Evolutionary conservation across 2,113 vertebrate genomes (phyloP).

Genomic region (Pterocles orientalis): DNA sequence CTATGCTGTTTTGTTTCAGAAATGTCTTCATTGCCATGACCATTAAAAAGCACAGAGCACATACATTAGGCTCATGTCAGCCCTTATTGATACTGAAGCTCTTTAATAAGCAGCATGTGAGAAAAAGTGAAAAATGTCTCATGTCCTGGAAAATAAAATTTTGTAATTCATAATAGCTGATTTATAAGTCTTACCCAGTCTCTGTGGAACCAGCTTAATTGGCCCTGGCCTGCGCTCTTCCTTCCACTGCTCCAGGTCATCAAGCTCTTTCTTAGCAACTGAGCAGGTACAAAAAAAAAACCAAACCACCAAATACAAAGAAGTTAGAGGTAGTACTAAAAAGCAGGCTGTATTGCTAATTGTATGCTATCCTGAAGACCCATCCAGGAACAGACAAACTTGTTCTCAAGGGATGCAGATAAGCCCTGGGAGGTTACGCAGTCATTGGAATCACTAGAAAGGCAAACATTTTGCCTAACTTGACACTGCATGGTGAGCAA

Average conservation of each 20-base stretch:
- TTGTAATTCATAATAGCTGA: neutral
- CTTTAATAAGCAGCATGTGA: neutral
- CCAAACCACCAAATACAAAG: neutral
- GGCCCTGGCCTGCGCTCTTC: slow-evolving; percentile 66
- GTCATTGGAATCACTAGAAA: neutral
- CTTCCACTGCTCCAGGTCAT: slow-evolving; percentile 72
- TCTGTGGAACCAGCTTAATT: slow-evolving; percentile 70
- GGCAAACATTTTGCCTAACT: neutral
- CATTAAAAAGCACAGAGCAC: neutral
- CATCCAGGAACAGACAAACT: neutral
- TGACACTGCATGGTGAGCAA: neutral
- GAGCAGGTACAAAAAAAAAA: neutral
- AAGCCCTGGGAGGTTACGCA: neutral
- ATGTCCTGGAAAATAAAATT: neutral
- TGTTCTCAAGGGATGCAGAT: neutral
- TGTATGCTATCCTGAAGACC: neutral
- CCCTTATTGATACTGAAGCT: neutral
- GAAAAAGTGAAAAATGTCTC: neutral
- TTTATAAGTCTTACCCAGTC: slow-evolving; percentile 77
- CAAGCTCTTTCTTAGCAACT: slow-evolving; percentile 83
- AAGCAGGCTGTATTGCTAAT: neutral
- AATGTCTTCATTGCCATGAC: neutral
- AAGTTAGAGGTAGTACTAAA: neutral
- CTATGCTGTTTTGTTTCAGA: neutral
- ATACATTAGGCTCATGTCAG: neutral